phyloP scores from a whole-genome alignment of 1,140 invertebrate species.

The Plectrocnemia conspersa region DNA sequence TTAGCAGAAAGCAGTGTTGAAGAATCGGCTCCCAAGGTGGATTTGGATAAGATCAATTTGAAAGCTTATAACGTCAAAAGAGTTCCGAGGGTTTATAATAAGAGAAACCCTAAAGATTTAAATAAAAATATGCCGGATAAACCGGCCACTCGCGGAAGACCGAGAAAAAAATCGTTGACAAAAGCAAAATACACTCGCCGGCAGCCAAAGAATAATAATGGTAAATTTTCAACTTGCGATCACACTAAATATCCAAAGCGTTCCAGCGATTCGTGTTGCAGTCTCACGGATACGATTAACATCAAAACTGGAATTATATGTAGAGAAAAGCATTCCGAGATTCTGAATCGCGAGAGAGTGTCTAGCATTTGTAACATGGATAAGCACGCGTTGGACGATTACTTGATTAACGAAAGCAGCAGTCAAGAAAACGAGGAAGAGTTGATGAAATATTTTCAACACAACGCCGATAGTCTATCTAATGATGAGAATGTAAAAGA shows the following conservation, averaged over 20 bases:
- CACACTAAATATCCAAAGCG: conserved; percentile 34
- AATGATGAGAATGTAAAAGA: conserved; percentile 1
- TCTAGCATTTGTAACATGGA: conserved; percentile 68
- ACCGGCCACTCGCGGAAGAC: conserved; percentile 38
- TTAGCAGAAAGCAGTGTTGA: no score
- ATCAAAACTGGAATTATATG: conserved; percentile 48
- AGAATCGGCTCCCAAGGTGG: no score
- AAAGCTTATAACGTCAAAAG: no score
- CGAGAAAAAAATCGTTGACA: conserved; percentile 30
- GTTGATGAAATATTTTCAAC: conserved; percentile 71
- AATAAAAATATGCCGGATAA: conserved; percentile 25
- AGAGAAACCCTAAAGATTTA: no score
- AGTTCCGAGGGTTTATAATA: no score
- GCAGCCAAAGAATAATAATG: conserved; percentile 13
- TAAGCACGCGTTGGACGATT: conserved; percentile 72
- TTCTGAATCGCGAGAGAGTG: conserved; percentile 56
- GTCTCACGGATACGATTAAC: conserved; percentile 44
- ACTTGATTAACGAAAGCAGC: conserved; percentile 64
- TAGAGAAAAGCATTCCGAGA: conserved; percentile 48
- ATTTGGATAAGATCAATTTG: no score
- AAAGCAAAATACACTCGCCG: conserved; percentile 32
- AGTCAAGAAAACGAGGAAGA: conserved; percentile 77
- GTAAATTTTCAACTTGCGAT: conserved; percentile 33
- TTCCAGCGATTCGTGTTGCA: conserved; percentile 43
- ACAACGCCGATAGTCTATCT: conserved; percentile 45